Evolutionary conservation across 2,113 vertebrate genomes (phyloP).

Genomic region (Nymphicus hollandicus): DNA sequence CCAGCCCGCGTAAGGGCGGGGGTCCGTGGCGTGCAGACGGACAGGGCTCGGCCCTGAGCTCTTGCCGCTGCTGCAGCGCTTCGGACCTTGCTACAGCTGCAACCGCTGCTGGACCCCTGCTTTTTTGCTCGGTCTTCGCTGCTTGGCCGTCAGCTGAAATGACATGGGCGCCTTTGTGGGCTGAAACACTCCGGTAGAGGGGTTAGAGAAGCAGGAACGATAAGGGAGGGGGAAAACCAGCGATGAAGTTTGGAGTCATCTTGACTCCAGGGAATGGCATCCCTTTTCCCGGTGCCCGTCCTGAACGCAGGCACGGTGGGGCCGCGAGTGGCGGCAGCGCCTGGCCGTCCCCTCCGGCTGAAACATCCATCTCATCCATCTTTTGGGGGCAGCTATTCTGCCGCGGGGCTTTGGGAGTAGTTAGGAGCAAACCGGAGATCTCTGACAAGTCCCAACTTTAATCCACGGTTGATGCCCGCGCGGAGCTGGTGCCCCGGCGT

Average conservation of each 20-base stretch:
- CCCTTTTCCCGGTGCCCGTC: background rate
- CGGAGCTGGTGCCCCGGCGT: background rate
- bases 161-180: background rate
- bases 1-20: background rate
- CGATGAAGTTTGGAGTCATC: background rate
- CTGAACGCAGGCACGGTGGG: background rate
- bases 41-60: background rate
- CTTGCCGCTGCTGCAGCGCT: background rate
- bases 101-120: background rate
- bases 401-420: background rate
- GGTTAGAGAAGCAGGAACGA: background rate
- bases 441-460: background rate
- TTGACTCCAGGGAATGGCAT: background rate
- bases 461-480: background rate
- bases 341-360: background rate
- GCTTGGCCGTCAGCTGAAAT: background rate
- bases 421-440: background rate
- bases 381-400: background rate
- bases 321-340: background rate
- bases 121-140: background rate
- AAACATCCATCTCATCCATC: background rate
- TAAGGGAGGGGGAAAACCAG: background rate
- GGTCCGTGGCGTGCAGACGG: background rate
- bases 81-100: background rate
- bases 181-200: background rate